Conservation (phyloP, 1,140 invertebrate species). For the Pseudomyrmex flavicornis region DNA sequence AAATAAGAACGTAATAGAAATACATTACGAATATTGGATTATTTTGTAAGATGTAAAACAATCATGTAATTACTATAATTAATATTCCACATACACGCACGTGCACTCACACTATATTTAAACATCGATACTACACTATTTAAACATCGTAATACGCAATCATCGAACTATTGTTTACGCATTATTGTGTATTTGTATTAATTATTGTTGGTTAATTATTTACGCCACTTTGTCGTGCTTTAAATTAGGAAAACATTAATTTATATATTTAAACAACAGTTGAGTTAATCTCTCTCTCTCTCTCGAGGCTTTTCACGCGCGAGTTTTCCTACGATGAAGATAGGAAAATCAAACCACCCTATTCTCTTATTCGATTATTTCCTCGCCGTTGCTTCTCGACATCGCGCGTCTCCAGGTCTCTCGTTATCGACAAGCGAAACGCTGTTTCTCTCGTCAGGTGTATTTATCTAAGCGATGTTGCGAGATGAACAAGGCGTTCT, state of each 20-base stretch:
- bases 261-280: neutral
- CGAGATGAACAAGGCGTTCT: constrained; percentile 54
- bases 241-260: neutral
- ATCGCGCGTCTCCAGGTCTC: constrained; percentile 37
- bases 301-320: no score
- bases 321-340: constrained; percentile 10
- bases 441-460: constrained; percentile 37
- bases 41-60: neutral
- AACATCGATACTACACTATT: no score
- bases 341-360: constrained; percentile 37
- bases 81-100: neutral
- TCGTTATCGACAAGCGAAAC: constrained; percentile 43
- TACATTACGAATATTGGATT: no score
- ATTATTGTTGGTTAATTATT: constrained; percentile 1
- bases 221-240: neutral
- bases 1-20: neutral
- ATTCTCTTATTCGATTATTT: constrained; percentile 54
- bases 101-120: no score
- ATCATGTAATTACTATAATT: neutral
- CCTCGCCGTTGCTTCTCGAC: constrained; percentile 33
- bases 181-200: neutral
- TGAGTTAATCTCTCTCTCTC: no score
- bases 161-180: neutral
- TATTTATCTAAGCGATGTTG: constrained; percentile 51
- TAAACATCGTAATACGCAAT: constrained; percentile 10